Base-by-base conservation (phyloP, 1,140 invertebrate genomes). In the Thrips palmi region DNA sequence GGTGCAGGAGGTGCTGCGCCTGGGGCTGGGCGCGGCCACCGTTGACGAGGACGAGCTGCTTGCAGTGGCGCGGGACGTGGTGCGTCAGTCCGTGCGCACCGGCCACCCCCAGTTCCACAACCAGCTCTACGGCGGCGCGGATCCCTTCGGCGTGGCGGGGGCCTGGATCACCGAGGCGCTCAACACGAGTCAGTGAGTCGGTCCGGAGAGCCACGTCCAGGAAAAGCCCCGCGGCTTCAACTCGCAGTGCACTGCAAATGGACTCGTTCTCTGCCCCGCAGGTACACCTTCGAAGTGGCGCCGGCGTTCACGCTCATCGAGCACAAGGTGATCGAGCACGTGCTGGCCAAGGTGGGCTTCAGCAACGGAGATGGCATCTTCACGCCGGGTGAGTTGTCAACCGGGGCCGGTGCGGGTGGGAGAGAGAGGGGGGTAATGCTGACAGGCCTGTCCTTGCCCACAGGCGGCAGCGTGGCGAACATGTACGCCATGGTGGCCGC, bases 381-480 rank as follows among this genome's bases (percentile, higher is more conserved):
- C 37, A 62, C 67, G 27, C 75, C 77, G n/a, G 54, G 54, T 53
- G 46, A 42, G 17, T 29, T 27, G 22, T 19, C 39, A n/a, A 27
- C 4, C 52, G 77, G 87, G 25, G 88, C 86, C 4, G 84, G 83
- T 37, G 65, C 85, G 1, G n/a, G n/a, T n/a, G n/a, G 10, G 10
- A 27, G 25, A 27, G n/a, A 27, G 10, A 10, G n/a, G n/a, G 10
- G 10, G 10, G 10, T 27, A 27, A 10, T 27, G 10, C 10, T 27
- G n/a, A 27, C 25, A 27, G n/a, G 25, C 25, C 10, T 45, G 11
- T 39, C 17, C 14, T 22, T 36, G 21, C 38, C 47, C n/a, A 22
- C 10, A 56, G 79, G 88, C 29, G 89, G 88, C 4, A 86, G 84
- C 39, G 67, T 87, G 1, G 77, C 86, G 0, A 91, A 92, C 51